Conservation (phyloP, 1,140 invertebrate genomes). For the Rhopalosiphum maidis region DNA sequence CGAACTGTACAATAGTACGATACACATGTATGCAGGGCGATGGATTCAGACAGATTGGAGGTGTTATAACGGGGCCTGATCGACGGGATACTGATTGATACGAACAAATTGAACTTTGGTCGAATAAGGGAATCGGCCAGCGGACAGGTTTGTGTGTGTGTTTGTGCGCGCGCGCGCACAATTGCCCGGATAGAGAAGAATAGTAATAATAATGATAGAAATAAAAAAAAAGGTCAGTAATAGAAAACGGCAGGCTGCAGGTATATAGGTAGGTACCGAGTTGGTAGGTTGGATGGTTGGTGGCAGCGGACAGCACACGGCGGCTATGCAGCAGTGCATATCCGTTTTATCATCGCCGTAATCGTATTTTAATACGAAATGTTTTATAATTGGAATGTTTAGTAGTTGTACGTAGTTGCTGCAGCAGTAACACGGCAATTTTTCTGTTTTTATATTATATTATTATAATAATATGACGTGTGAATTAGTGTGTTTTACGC, state of each 20-base stretch:
- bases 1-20: not conserved
- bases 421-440: not conserved
- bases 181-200: not conserved
- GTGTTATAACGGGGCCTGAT: constrained; percentile 53
- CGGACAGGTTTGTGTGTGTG: constrained; percentile 8
- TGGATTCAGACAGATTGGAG: constrained; percentile 43
- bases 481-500: no score
- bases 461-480: not conserved
- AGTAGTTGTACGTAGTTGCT: not conserved
- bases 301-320: not conserved
- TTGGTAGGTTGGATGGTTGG: not conserved
- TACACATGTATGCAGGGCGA: not conserved
- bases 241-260: not conserved
- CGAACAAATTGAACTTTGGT: constrained; percentile 53
- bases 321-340: not conserved
- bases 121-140: constrained; percentile 12
- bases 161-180: not conserved
- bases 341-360: not conserved
- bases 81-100: constrained; percentile 51
- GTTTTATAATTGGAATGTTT: not conserved
- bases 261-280: not conserved
- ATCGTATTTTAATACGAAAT: not conserved
- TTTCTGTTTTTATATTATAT: not conserved
- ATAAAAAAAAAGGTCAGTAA: constrained; percentile 13
- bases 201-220: not conserved